Conservation (phyloP, 2,888 invertebrate genomes). For the Tridacna crocea region DNA sequence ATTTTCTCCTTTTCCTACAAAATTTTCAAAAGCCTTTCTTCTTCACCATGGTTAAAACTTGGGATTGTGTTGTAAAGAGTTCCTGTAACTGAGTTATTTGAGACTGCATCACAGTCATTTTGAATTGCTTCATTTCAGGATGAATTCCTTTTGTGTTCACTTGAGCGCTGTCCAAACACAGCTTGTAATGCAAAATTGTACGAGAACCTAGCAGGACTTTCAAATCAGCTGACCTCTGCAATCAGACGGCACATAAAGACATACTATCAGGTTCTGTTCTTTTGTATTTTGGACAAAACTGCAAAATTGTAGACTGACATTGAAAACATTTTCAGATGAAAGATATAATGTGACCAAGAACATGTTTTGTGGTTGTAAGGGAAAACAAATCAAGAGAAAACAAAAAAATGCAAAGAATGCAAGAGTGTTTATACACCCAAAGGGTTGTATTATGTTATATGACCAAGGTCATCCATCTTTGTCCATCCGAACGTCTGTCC, state of each 20-base stretch:
- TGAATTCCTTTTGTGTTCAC: constrained; percentile 71
- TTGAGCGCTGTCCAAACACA: constrained; percentile 90
- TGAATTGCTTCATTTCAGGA: constrained; percentile 67
- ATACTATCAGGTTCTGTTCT: constrained; percentile 88
- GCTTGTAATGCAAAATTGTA: constrained; percentile 88
- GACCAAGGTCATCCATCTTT: neutral
- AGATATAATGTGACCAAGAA: too few species aligned
- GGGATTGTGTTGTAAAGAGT: neutral
- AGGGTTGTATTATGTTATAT: too few species aligned
- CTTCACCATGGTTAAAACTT: neutral
- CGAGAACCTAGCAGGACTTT: constrained; percentile 88
- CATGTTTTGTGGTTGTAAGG: too few species aligned
- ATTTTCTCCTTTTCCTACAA: neutral
- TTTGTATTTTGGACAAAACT: too few species aligned
- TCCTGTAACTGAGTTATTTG: neutral
- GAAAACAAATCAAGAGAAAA: too few species aligned
- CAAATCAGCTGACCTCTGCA: constrained; percentile 90
- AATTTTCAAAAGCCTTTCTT: neutral
- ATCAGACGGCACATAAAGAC: constrained; percentile 89
- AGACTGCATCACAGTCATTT: neutral
- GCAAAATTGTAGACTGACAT: too few species aligned
- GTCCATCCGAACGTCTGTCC: neutral
- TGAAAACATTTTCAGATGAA: too few species aligned
- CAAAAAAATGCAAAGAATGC: too few species aligned
- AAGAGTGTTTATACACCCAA: too few species aligned